A percentile compares a stretch with the other conserved stretches of the same genome.
These are phyloP conservation scores for Aphrocallistes beatrix DNA, from an alignment of 37 sponge, comb jelly and placozoan species.

Conservation along the genomic window DNA sequence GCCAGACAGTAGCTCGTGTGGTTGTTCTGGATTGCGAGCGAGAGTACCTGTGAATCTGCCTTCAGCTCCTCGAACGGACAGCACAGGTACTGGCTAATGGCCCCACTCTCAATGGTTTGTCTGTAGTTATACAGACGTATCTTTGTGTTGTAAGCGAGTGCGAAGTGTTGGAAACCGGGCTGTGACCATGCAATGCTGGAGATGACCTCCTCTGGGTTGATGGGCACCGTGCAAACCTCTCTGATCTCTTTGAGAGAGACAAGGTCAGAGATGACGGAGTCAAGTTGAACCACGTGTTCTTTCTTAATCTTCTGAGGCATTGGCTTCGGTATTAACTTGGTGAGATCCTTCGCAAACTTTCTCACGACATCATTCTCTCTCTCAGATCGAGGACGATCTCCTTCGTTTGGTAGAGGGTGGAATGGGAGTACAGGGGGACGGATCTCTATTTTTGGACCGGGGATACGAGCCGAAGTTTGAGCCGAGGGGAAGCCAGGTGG, in stretches of 20 bases:
- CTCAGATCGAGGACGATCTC: background rate
- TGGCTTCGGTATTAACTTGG: background rate
- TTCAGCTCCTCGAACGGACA: background rate
- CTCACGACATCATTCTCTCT: background rate
- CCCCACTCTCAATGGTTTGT: background rate
- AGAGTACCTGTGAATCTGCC: background rate
- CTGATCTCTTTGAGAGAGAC: background rate
- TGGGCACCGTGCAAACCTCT: slow-evolving; percentile 1
- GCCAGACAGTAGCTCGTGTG: background rate
- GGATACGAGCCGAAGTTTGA: background rate
- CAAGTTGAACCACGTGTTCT: background rate
- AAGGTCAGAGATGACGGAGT: background rate
- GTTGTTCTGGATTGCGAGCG: background rate
- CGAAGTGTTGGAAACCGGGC: background rate
- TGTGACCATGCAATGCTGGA: slow-evolving; percentile 1
- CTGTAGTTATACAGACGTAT: background rate
- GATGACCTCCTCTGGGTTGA: background rate
- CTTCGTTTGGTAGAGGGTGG: background rate
- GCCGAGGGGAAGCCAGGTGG: background rate
- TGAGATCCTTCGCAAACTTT: background rate
- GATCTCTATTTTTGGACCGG: background rate
- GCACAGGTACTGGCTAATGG: background rate
- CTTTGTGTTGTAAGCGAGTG: slow-evolving; percentile 3
- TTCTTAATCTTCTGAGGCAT: background rate
- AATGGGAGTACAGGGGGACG: background rate